Conservation (phyloP, 2,797 vertebrate genomes). For the Mormyrops attenuatus region DNA sequence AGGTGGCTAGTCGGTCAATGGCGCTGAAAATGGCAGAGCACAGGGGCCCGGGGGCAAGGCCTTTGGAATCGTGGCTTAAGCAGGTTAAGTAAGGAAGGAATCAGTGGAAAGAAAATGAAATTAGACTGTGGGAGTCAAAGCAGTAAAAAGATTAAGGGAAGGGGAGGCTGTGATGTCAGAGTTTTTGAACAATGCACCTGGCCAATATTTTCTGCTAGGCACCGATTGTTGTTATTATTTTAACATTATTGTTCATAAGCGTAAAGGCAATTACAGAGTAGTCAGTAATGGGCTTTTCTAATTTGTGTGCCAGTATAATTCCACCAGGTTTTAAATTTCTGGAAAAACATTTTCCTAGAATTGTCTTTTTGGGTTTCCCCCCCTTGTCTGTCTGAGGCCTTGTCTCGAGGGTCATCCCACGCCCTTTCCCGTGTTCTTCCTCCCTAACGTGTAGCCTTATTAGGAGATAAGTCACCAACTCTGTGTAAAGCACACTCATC, state of each 20-base stretch:
- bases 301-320: neutral
- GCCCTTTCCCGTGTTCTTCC: slow-evolving; percentile 10
- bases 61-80: slow-evolving; percentile 8
- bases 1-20: slow-evolving; percentile 23
- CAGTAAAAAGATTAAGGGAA: slow-evolving; percentile 25
- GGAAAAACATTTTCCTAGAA: slow-evolving; percentile 3
- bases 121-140: slow-evolving; percentile 12
- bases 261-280: neutral
- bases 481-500: slow-evolving; percentile 21
- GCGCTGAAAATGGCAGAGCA: neutral
- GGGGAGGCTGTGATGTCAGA: neutral
- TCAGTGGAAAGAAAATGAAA: neutral
- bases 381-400: neutral
- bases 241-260: neutral
- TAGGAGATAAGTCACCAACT: slow-evolving; percentile 9
- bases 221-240: neutral
- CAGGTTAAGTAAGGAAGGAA: slow-evolving; percentile 24
- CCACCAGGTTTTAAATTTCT: neutral
- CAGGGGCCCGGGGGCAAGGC: slow-evolving; percentile 16
- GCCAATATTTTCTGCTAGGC: neutral
- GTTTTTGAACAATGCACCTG: neutral
- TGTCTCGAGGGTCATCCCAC: neutral
- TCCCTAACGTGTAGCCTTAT: neutral
- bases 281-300: neutral
- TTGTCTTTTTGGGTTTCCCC: slow-evolving; percentile 8